Conservation (phyloP, 2,113 vertebrate species). For the Microcebus jonahi region DNA sequence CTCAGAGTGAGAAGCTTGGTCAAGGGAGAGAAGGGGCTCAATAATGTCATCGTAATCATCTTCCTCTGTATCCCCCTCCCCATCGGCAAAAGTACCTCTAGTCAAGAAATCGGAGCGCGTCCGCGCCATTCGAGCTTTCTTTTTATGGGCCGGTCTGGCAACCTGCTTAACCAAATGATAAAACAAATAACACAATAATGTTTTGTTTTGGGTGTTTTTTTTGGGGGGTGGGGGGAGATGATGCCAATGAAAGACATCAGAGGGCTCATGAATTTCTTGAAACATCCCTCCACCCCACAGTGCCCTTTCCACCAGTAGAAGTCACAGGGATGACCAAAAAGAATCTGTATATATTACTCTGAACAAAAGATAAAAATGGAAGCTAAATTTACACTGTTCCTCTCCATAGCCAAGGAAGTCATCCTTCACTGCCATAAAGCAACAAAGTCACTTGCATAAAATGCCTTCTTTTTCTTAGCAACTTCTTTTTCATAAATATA, state of each 20-base stretch:
- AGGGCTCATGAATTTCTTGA: conserved; percentile 67
- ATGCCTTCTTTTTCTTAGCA: conserved; percentile 39
- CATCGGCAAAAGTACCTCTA: conserved; percentile 92
- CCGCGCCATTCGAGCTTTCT: conserved; percentile 99
- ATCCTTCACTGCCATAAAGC: not conserved
- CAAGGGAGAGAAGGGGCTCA: conserved; percentile 88
- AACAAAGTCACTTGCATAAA: conserved; percentile 53
- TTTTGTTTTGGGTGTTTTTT: conserved; percentile 72
- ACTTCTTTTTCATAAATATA: conserved; percentile 14
- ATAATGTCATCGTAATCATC: conserved; percentile 93
- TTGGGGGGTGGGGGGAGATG: conserved; percentile 60
- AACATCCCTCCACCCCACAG: conserved; percentile 42
- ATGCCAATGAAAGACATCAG: conserved; percentile 63
- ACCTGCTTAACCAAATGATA: conserved; percentile 91
- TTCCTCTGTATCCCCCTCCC: conserved; percentile 96
- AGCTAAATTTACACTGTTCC: conserved; percentile 38
- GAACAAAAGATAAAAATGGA: conserved; percentile 55
- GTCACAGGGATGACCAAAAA: conserved; percentile 64
- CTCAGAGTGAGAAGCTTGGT: conserved; percentile 90
- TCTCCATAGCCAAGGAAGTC: conserved; percentile 39
- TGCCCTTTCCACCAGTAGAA: conserved; percentile 34
- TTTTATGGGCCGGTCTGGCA: conserved; percentile 94
- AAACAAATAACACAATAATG: conserved; percentile 85
- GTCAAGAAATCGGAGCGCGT: conserved; percentile 99
- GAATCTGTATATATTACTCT: conserved; percentile 70